A percentile compares a stretch with the other conserved stretches of the same genome.
Conservation (phyloP, 2,797 vertebrate species). For the Jordanella pulchra region DNA sequence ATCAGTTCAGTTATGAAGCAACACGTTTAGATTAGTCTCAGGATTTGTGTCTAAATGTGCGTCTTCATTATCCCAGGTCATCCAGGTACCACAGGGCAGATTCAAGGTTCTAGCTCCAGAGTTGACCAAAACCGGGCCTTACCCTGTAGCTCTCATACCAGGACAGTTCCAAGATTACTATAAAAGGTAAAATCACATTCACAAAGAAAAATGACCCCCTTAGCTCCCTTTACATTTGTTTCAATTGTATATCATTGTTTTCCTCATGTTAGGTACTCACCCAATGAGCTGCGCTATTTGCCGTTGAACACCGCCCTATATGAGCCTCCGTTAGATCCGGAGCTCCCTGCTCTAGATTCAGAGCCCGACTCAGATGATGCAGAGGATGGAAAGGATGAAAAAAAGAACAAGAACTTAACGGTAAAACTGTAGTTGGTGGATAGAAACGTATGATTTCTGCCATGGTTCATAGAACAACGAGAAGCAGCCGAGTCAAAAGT, state of each 20-base stretch:
- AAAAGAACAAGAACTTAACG: constrained; percentile 90
- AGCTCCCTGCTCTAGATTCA: constrained; percentile 92
- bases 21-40: neutral
- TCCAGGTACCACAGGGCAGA: constrained; percentile 97
- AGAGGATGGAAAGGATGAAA: constrained; percentile 88
- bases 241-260: constrained; percentile 9
- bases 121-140: constrained; percentile 91
- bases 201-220: neutral
- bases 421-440: constrained; percentile 77
- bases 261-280: constrained; percentile 86
- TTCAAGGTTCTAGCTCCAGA: constrained; percentile 93
- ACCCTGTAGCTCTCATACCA: constrained; percentile 97
- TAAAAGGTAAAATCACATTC: constrained; percentile 84
- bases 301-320: constrained; percentile 96
- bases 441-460: neutral
- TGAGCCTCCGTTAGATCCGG: constrained; percentile 95
- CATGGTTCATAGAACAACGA: neutral
- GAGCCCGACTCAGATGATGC: constrained; percentile 95
- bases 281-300: constrained; percentile 95
- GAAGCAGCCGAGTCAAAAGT: neutral
- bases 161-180: constrained; percentile 99
- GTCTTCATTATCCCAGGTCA: constrained; percentile 81
- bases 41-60: neutral
- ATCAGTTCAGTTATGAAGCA: neutral
- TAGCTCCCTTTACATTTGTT: neutral